These are phyloP conservation scores for Sebastes melanostomus DNA, from an alignment of 2,797 vertebrate genomes.

Conservation along the genomic window DNA sequence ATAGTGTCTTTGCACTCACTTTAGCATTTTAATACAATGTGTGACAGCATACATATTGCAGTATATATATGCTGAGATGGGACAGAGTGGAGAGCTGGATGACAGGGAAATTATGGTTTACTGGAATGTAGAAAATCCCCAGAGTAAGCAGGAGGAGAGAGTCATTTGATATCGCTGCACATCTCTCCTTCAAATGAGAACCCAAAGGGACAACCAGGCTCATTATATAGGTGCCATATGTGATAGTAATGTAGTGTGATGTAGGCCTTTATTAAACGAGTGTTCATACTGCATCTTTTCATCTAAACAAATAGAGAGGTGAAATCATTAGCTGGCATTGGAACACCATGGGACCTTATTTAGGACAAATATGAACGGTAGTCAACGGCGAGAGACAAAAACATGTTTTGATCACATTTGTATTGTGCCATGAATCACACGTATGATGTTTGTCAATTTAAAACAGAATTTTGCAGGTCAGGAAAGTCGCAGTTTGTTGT, in stretches of 20 bases:
- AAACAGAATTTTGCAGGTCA: no score
- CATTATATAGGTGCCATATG: not conserved
- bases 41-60: not conserved
- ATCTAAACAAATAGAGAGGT: not conserved
- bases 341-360: no score
- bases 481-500: no score
- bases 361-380: no score
- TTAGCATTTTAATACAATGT: not conserved
- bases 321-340: no score
- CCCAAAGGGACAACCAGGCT: not conserved
- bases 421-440: no score
- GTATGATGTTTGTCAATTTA: no score
- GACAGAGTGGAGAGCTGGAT: not conserved
- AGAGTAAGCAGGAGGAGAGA: constrained; percentile 6
- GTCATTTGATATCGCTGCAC: not conserved
- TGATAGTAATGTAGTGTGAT: not conserved
- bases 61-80: not conserved
- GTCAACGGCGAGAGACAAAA: no score
- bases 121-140: not conserved
- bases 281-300: not conserved
- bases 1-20: not conserved
- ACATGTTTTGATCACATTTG: no score
- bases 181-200: not conserved
- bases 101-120: not conserved
- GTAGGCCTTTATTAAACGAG: not conserved